Conservation (phyloP, 2,113 vertebrate genomes). For the Chloebia gouldiae region DNA sequence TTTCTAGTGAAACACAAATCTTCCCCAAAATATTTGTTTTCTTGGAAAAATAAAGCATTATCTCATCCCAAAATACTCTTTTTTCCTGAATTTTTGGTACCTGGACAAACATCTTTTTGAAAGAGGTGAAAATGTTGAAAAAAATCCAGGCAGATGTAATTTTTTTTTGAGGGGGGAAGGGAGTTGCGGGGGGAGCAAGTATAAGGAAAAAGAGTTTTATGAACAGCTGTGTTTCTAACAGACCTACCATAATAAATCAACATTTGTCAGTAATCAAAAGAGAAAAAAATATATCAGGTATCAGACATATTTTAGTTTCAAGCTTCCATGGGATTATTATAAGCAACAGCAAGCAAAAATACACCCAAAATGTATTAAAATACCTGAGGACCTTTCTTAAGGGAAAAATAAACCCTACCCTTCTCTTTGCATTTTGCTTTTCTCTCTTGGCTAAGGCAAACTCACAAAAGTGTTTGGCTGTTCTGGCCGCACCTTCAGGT, state of each 20-base stretch:
- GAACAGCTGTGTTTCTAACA: neutral
- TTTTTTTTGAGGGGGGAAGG: neutral
- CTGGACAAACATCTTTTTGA: neutral
- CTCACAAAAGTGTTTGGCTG: neutral
- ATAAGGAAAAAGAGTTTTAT: neutral
- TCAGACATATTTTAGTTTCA: neutral
- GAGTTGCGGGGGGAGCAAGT: fast-evolving
- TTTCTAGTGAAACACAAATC: neutral
- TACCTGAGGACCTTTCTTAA: neutral
- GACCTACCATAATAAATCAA: neutral
- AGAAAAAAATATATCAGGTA: neutral
- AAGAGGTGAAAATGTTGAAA: neutral
- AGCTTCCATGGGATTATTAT: neutral
- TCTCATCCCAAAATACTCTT: neutral
- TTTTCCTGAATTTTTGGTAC: neutral
- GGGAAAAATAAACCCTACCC: neutral
- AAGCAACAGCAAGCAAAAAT: neutral
- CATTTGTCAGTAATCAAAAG: neutral
- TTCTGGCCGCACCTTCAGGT: neutral
- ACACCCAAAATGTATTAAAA: neutral
- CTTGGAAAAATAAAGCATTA: neutral
- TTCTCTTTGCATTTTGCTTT: neutral
- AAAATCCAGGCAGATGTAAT: neutral
- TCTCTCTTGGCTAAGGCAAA: neutral
- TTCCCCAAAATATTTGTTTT: neutral